Evolutionary conservation across 2,888 invertebrate genomes (phyloP).

Genomic region (Sympetrum striolatum): DNA sequence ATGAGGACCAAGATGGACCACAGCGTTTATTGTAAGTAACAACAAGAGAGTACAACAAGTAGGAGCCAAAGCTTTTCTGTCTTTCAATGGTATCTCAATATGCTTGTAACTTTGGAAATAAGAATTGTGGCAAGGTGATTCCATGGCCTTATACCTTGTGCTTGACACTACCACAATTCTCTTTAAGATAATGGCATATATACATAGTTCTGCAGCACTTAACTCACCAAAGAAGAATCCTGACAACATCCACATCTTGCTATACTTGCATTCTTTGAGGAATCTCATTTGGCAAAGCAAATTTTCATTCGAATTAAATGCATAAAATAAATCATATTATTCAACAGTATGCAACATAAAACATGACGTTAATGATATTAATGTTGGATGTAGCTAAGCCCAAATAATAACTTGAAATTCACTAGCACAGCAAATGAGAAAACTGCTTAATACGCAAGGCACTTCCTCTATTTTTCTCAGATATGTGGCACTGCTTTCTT

Average conservation of each 20-base stretch:
- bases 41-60: slow-evolving; percentile 40
- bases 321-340: not conserved
- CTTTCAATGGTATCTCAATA: slow-evolving; percentile 13
- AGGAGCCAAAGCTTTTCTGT: slow-evolving; percentile 35
- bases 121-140: slow-evolving; percentile 1
- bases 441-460: slow-evolving; percentile 32
- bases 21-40: slow-evolving; percentile 42
- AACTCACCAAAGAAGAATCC: slow-evolving; percentile 3
- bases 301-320: not conserved
- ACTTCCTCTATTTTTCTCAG: slow-evolving; percentile 41
- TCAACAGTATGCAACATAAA: slow-evolving; percentile 2
- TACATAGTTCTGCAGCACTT: slow-evolving; percentile 5
- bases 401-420: slow-evolving; percentile 4
- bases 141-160: slow-evolving; percentile 29
- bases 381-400: not conserved
- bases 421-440: slow-evolving; percentile 28
- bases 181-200: not conserved
- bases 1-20: slow-evolving; percentile 39
- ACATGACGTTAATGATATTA: not conserved
- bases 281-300: slow-evolving; percentile 17
- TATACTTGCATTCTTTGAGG: not conserved
- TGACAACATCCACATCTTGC: slow-evolving; percentile 25
- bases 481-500: slow-evolving; percentile 42
- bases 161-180: slow-evolving; percentile 25
- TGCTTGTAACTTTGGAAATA: slow-evolving; percentile 5